Base-by-base conservation (phyloP, 2,113 vertebrate species). In the Etheostoma cragini region DNA sequence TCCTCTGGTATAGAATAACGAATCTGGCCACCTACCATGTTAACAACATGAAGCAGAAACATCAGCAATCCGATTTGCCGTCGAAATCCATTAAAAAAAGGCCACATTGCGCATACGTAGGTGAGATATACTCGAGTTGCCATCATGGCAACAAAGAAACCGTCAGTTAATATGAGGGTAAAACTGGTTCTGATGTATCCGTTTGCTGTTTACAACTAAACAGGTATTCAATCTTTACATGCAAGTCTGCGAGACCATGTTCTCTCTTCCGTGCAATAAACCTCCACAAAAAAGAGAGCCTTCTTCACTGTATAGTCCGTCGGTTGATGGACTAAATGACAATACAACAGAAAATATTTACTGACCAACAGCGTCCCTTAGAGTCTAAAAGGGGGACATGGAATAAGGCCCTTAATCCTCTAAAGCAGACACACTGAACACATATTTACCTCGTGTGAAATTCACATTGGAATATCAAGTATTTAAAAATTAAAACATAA, bases 1-100 rank as follows among this genome's bases (percentile, higher is more conserved):
- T 96, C 96, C 85, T 97, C 95, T 11, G 89, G 89, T 81, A 97
- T 88, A 1, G 94, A 96, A 89, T 96, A 97, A 35, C 78, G 88
- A 38, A 95, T 94, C 63, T 93, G 83, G 72, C 93, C 91, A 3
- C 57, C 52, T 3, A 72, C 88, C 45, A 76, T 58, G n/a, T 60
- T 33, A 7, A 50, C 5, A 0, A 16, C 22, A 50, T 22, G 45
- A 49, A 87, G 14, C 12, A 88, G 61, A 1, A 87, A 78, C 1
- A 87, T 0, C 6, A 80, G 12, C 0, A 57, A 0, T 50, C 45
- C n/a, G 4, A 53, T 70, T 17, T 47, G 15, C 35, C 19, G 42
- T 63, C 19, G 35, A 4, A 69, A 10, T 42, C 58, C 83, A 58
- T 1, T 15, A 58, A 62, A 0, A 11, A 76, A 63, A 62, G 53